Base-by-base conservation (phyloP, 1,140 invertebrate genomes). In the Drosophila funebris region DNA sequence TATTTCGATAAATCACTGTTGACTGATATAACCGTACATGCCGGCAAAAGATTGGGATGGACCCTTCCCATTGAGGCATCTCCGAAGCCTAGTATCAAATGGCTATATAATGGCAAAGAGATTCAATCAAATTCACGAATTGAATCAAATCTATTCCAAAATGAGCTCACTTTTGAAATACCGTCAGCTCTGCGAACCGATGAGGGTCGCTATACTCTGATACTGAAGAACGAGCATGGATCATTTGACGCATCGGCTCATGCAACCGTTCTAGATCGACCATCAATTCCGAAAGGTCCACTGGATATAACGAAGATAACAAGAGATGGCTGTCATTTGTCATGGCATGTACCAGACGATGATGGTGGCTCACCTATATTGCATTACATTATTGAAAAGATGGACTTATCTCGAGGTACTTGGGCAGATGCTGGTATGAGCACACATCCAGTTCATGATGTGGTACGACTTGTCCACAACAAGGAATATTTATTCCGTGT, bases 301-400 rank as follows among this genome's bases (percentile, higher is more conserved):
- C 92, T 99, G 8, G 94, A 96, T 29, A 96, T 98, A 4, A 94
- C 94, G 31, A 96, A 96, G 77, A 94, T 99, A 9, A 97, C 96
- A 0, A 97, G 98, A 88, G 97, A 99, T 81, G 96, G 96, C 76
- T 97, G 97, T 69, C 95, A 96, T 39, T 91, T 99, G 22, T 93
- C 95, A 29, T 98, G 97, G 97, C 95, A 95, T 83, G 91, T 95
- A 70, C 96, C 98, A 22, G 93, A 95, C 43, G 97, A 98, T 87
- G 97, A 98, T 92, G 98, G 98, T 70, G 98, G 97, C 31, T 96
- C 96, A 56, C 97, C 97, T 9, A 98, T 99, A 84, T 92, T 97
- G n/a, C 97, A 99, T 91, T 99, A 99, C 87, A 93, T 99, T 27
- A 95, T 99, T 61, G 98, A 99, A 91, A 99, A 99, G 93, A 99